Evolutionary conservation across 2,888 invertebrate genomes (phyloP).

Genomic region (Ischnura elegans): DNA sequence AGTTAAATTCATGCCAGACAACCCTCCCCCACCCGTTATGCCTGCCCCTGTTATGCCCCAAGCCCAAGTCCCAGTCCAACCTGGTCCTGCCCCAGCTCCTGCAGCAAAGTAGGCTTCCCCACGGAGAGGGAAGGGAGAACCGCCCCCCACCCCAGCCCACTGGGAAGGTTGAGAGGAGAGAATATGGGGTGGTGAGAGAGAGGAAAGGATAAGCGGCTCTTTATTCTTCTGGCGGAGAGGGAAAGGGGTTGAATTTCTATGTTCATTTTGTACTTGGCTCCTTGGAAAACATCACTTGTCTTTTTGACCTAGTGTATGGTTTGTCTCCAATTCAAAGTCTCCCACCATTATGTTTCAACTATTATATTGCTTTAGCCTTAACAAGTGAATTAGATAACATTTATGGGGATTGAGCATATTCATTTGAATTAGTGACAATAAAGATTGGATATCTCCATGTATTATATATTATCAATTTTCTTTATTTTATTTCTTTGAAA

Average conservation of each 20-base stretch:
- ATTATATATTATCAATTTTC: conserved; percentile 49
- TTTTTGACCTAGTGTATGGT: conserved; percentile 60
- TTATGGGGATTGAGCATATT: conserved; percentile 41
- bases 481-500: conserved; percentile 4
- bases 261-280: conserved; percentile 62
- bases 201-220: conserved; percentile 60
- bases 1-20: conserved; percentile 67
- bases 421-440: conserved; percentile 64
- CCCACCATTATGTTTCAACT: background rate
- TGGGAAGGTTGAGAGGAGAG: conserved; percentile 39
- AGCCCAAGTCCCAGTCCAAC: conserved; percentile 33
- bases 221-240: conserved; percentile 62
- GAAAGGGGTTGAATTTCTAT: conserved; percentile 47
- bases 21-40: conserved; percentile 37
- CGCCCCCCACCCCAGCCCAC: conserved; percentile 42
- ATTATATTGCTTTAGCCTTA: conserved; percentile 41
- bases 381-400: conserved; percentile 45
- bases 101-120: conserved; percentile 19
- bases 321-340: conserved; percentile 42
- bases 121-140: conserved; percentile 57
- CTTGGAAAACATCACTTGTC: conserved; percentile 37
- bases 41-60: conserved; percentile 15
- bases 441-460: conserved; percentile 58
- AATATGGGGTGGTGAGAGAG: conserved; percentile 27
- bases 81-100: conserved; percentile 48